Evolutionary conservation across 2,113 vertebrate genomes (phyloP).

Genomic region (Hystrix cristata): DNA sequence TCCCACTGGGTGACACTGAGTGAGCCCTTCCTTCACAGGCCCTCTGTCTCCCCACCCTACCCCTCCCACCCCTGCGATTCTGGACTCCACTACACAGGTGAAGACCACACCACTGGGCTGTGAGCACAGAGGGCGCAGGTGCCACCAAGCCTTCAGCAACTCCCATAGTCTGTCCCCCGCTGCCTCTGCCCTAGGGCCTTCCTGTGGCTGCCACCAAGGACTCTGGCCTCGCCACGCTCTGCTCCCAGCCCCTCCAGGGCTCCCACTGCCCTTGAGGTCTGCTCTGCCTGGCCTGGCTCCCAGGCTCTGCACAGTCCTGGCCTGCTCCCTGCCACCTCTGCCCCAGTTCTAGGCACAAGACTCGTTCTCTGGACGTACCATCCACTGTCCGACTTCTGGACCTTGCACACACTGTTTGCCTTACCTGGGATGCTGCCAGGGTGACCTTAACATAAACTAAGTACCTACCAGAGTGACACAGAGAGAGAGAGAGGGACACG

Average conservation of each 20-base stretch:
- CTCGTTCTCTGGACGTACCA: neutral
- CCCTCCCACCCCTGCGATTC: neutral
- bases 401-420: neutral
- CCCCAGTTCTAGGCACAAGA: conserved; percentile 32
- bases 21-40: neutral
- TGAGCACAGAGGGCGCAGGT: neutral
- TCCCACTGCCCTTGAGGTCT: neutral
- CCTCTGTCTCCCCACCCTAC: neutral
- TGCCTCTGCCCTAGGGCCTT: neutral
- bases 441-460: neutral
- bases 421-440: neutral
- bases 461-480: neutral
- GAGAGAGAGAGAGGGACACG: neutral
- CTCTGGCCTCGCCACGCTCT: neutral
- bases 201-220: neutral
- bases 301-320: neutral
- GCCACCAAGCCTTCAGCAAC: neutral
- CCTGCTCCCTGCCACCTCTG: conserved; percentile 37
- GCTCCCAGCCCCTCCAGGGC: neutral
- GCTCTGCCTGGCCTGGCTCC: neutral
- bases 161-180: neutral
- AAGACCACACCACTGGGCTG: neutral
- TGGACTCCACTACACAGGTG: neutral
- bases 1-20: neutral
- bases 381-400: conserved; percentile 64